Percentiles rank a stretch among this genome's conserved stretches.
phyloP scores from a whole-genome alignment of 2,888 invertebrate species.

The Crocallis elinguaria region DNA sequence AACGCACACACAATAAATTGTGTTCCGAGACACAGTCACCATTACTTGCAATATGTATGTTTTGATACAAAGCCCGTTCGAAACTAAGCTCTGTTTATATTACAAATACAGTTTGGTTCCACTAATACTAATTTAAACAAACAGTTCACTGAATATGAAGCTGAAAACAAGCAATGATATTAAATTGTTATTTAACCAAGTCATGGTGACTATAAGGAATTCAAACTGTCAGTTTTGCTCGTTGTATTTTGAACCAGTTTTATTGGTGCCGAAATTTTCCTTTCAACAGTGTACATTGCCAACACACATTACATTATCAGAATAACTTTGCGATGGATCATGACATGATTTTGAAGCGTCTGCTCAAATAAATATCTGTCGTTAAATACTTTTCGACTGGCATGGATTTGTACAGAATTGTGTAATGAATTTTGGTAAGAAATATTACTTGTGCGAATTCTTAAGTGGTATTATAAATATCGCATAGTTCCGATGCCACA shows the following conservation, averaged over 20 bases:
- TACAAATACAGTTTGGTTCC: conserved; percentile 16
- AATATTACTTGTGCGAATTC: no score
- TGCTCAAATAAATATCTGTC: no score
- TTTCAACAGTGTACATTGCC: not conserved
- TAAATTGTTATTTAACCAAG: not conserved
- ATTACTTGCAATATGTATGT: conserved; percentile 26
- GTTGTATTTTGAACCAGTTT: not conserved
- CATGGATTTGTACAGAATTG: no score
- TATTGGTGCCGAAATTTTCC: not conserved
- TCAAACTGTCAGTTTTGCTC: not conserved
- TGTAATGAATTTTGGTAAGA: no score
- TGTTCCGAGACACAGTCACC: conserved; percentile 12
- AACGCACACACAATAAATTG: not conserved
- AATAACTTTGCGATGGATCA: not conserved
- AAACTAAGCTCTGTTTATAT: conserved; percentile 21
- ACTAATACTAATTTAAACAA: conserved; percentile 1
- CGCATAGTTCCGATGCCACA: no score
- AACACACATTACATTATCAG: not conserved
- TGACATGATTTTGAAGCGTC: no score
- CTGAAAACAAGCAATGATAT: conserved; percentile 17
- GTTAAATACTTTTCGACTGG: no score
- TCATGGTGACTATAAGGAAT: not conserved
- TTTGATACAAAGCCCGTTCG: conserved; percentile 1
- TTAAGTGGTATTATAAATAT: no score
- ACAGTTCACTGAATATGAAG: conserved; percentile 5